Conservation (phyloP, 2,113 vertebrate genomes). For the Rhinogobius similis region DNA sequence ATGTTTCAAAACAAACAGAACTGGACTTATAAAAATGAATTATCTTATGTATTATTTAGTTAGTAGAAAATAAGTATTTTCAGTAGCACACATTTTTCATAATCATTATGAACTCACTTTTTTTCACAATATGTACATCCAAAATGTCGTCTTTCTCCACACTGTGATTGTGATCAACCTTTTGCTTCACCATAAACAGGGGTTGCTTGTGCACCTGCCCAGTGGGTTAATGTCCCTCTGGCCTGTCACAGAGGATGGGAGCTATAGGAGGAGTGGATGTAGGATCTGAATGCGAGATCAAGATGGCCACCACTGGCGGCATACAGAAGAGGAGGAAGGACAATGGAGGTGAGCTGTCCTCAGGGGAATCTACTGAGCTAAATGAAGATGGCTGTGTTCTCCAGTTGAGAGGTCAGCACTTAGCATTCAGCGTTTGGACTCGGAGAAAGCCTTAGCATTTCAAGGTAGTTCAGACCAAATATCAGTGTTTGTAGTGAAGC, state of each 20-base stretch:
- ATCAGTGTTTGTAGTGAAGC: constrained; percentile 47
- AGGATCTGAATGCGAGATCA: constrained; percentile 57
- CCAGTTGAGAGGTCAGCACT: constrained; percentile 66
- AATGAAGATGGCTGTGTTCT: constrained; percentile 58
- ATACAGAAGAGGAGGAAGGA: constrained; percentile 63
- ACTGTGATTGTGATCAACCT: constrained; percentile 8
- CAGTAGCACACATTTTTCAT: not conserved
- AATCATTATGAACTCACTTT: not conserved
- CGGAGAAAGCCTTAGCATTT: constrained; percentile 52
- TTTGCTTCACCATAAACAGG: constrained; percentile 12
- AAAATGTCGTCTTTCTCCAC: not conserved
- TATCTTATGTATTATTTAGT: no score
- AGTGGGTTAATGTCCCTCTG: constrained; percentile 21
- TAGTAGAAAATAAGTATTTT: not conserved
- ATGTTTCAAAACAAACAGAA: no score
- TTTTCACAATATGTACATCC: not conserved
- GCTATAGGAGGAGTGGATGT: constrained; percentile 28
- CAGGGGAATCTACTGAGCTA: constrained; percentile 59
- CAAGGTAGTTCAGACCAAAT: constrained; percentile 49
- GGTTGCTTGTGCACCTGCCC: constrained; percentile 4
- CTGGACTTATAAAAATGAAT: no score
- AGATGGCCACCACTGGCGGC: constrained; percentile 57
- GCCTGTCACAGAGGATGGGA: constrained; percentile 41
- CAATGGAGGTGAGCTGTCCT: constrained; percentile 67
- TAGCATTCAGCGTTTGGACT: constrained; percentile 65